Evolutionary conservation across 2,888 invertebrate species (phyloP), one percentile per base, ranked within the genome.

Genomic region (Idaea straminata): DNA sequence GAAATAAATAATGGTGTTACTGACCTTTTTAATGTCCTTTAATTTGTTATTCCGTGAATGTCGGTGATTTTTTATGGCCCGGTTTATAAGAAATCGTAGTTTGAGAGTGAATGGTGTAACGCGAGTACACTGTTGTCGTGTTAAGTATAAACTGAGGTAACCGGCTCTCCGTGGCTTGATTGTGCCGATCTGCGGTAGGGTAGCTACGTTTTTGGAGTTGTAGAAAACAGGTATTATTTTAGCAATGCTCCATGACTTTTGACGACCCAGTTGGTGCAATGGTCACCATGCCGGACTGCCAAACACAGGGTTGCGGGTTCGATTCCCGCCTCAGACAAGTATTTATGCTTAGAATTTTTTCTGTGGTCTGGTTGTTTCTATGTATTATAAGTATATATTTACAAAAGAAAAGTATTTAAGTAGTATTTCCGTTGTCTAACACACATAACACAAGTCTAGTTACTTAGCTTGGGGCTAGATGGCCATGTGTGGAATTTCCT

Each of bases 61-160:
- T 47, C 13, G 47, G 47, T 47, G 47, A 0, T 47, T 47, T 47
- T 47, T 47, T 47, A 47, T 13, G 47, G 47, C 47, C 5, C 47
- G 5, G 47, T 47, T 47, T 47, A 13, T 7, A 47, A 47, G 47
- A 47, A 47, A 47, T 47, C 47, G 47, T 47, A 13, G 47, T 47
- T 47, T 62, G 62, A 57, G 35, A 16, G 65, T 13, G 57, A 61
- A 38, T 36, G 15, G 38, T 58, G 64, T 74, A 67, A 75, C 77
- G 74, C 83, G 72, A 65, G 75, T 69, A 65, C 15, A 57, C 67
- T 66, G 70, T 66, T 63, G 67, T 69, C 69, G 69, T 71, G 66
- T 68, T 73, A 68, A 69, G 68, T 72, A 76, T 77, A 76, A 76
- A 83, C 82, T 83, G 78, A 78, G 75, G 77, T 74, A 77, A 80